Percentiles rank a stretch among this genome's conserved stretches.
phyloP scores from a whole-genome alignment of 2,113 vertebrate genomes.

The Anser cygnoides region DNA sequence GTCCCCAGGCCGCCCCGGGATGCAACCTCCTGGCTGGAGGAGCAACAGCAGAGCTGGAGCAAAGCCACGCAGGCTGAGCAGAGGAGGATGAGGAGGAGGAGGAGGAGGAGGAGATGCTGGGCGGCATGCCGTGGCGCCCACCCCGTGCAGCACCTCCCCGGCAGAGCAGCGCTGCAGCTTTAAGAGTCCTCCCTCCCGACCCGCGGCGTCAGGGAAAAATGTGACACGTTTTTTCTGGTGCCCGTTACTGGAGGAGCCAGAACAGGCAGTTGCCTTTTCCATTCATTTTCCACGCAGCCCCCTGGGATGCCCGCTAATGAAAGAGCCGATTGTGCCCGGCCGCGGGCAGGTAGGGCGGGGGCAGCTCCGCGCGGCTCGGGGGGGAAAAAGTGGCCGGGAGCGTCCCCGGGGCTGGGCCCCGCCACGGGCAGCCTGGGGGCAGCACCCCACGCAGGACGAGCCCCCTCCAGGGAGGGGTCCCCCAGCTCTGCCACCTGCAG shows the following conservation, averaged over 20 bases:
- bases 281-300: conserved; percentile 58
- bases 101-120: neutral
- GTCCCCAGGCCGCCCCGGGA: neutral
- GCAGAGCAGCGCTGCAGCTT: neutral
- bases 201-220: conserved; percentile 50
- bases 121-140: neutral
- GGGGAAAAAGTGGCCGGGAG: neutral
- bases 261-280: conserved; percentile 70
- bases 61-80: neutral
- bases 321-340: conserved; percentile 44
- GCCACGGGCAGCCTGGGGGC: neutral
- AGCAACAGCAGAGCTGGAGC: neutral
- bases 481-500: neutral
- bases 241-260: conserved; percentile 2
- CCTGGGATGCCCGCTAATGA: conserved; percentile 32
- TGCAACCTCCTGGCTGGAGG: neutral
- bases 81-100: neutral
- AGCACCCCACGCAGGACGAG: too few species aligned
- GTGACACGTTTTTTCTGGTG: conserved; percentile 62
- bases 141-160: neutral
- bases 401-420: neutral
- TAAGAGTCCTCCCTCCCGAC: conserved; percentile 49
- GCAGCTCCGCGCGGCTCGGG: neutral
- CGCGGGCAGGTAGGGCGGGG: conserved; percentile 17
- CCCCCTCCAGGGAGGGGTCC: too few species aligned